These are phyloP conservation scores for Andrena praecox DNA, from an alignment of 2,888 invertebrate genomes.

Conservation along the genomic window DNA sequence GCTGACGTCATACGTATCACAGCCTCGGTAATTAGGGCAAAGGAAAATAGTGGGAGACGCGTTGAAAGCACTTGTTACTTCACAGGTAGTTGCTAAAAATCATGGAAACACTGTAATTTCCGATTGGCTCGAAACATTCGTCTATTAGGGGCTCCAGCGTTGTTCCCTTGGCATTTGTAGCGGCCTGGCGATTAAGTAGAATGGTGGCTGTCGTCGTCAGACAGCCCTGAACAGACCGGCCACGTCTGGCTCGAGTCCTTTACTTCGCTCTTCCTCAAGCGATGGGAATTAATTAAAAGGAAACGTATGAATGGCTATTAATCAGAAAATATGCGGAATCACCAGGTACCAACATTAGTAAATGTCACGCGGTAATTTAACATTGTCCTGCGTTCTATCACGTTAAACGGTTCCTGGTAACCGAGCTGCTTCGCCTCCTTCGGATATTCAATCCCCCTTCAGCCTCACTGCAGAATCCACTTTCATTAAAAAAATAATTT, in stretches of 20 bases:
- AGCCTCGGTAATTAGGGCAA: no score
- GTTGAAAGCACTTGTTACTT: no score
- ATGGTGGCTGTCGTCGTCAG: conserved; percentile 8
- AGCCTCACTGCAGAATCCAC: conserved; percentile 17
- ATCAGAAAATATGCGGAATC: background rate
- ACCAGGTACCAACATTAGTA: background rate
- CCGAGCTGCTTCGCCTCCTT: background rate
- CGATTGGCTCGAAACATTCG: background rate
- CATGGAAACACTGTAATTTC: background rate
- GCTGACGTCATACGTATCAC: no score
- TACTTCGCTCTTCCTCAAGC: background rate
- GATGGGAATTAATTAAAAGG: background rate
- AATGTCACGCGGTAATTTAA: background rate
- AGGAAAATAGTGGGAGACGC: no score
- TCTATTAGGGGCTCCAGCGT: background rate
- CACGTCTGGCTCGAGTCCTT: background rate
- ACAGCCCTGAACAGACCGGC: background rate
- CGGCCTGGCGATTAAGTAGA: background rate
- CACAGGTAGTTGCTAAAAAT: background rate
- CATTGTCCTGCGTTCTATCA: background rate
- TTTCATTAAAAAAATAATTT: no score
- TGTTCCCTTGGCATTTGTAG: background rate
- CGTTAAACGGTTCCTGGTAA: background rate
- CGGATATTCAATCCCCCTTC: conserved; percentile 14
- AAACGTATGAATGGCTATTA: background rate